Conservation (phyloP, 2,797 vertebrate species). For the Sebastes hubbsi region DNA sequence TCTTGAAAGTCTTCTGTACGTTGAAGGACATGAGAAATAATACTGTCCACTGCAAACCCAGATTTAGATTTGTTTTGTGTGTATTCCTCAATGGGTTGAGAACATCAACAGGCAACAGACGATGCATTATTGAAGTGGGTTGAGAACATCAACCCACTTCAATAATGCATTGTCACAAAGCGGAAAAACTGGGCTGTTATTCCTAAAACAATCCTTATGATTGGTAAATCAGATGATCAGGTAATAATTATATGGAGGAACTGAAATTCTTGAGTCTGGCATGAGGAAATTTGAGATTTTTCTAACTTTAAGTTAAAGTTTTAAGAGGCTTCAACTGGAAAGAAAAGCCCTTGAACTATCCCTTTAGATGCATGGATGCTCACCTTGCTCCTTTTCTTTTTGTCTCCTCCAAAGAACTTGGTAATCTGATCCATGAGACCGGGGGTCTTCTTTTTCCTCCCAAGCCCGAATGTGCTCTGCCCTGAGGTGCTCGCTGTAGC, state of each 20-base stretch:
- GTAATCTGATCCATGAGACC: slow-evolving; percentile 94
- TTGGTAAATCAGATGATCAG: neutral
- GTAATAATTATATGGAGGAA: no score
- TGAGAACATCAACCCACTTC: neutral
- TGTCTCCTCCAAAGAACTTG: slow-evolving; percentile 95
- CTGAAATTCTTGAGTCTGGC: neutral
- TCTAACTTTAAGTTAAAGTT: neutral
- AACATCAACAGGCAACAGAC: neutral
- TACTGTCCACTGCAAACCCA: neutral
- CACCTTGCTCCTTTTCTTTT: slow-evolving; percentile 97
- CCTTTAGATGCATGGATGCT: slow-evolving; percentile 66
- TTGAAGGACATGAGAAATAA: neutral
- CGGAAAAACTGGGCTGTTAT: neutral
- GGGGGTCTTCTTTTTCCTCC: slow-evolving; percentile 89
- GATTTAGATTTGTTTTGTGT: neutral
- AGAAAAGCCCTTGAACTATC: neutral
- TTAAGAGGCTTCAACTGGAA: neutral
- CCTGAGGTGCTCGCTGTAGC: slow-evolving; percentile 92
- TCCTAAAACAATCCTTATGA: neutral
- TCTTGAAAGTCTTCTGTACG: neutral
- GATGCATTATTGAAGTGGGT: neutral
- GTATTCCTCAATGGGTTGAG: neutral
- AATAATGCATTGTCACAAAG: neutral
- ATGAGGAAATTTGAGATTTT: neutral
- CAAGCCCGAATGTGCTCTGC: slow-evolving; percentile 89